A percentile compares a stretch with the other conserved stretches of the same genome.
These are phyloP conservation scores for Caenorhabditis doughertyi DNA, from an alignment of 2,888 invertebrate species.

Conservation along the genomic window DNA sequence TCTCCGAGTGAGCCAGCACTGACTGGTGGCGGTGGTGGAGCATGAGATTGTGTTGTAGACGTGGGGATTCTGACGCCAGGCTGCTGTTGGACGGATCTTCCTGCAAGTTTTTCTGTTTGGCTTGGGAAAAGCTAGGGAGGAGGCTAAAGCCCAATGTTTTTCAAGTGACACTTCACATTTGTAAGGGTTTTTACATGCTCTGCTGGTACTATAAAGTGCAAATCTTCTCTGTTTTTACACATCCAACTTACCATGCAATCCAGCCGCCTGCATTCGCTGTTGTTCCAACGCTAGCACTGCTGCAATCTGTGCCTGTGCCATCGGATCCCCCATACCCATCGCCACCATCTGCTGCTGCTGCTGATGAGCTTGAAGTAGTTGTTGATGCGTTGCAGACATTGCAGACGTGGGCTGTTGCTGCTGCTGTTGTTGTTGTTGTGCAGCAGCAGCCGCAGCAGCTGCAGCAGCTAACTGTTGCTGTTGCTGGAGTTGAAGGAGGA, in stretches of 20 bases:
- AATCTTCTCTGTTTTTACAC: not conserved
- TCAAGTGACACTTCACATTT: too few relatives aligned
- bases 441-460: not conserved
- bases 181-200: too few relatives aligned
- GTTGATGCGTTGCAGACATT: constrained; percentile 11
- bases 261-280: constrained; percentile 42
- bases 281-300: constrained; percentile 28
- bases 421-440: constrained; percentile 26
- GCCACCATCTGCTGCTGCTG: constrained; percentile 24
- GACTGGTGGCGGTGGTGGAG: constrained; percentile 2
- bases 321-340: constrained; percentile 33
- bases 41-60: not conserved
- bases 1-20: constrained; percentile 26
- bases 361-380: too few relatives aligned
- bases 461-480: constrained; percentile 23
- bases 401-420: not conserved
- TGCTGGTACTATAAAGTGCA: not conserved
- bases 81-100: not conserved
- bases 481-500: constrained; percentile 28
- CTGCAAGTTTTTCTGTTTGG: not conserved
- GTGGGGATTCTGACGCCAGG: constrained; percentile 24
- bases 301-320: constrained; percentile 39
- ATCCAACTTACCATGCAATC: not conserved
- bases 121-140: not conserved
- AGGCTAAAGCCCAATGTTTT: too few relatives aligned